These are phyloP conservation scores for Xestia xanthographa DNA, from an alignment of 2,888 invertebrate species.

Conservation along the genomic window DNA sequence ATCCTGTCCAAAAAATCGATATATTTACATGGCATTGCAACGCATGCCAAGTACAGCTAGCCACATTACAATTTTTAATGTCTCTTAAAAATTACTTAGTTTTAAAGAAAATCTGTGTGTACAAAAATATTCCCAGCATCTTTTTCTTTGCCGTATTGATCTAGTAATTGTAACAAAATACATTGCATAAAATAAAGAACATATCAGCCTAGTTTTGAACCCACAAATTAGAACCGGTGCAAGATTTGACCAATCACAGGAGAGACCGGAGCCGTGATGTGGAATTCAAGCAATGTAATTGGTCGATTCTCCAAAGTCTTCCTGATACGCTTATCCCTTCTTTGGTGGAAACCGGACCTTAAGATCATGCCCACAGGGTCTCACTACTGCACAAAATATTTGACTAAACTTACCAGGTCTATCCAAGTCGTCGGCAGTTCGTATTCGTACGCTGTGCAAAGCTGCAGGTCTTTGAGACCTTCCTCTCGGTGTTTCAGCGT, in stretches of 20 bases:
- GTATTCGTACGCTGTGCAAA: slow-evolving; percentile 91
- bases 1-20: no score
- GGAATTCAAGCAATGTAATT: neutral
- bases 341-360: neutral
- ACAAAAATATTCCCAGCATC: neutral
- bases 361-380: neutral
- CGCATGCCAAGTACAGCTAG: no score
- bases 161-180: no score
- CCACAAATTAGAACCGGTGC: no score
- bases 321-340: neutral
- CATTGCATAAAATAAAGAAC: neutral
- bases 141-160: neutral
- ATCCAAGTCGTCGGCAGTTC: slow-evolving; percentile 81
- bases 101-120: neutral
- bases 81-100: no score
- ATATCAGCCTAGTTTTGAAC: no score
- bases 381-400: neutral
- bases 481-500: slow-evolving; percentile 95
- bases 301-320: neutral
- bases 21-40: no score
- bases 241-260: neutral
- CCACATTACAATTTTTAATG: no score
- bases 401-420: slow-evolving; percentile 77
- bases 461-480: slow-evolving; percentile 93
- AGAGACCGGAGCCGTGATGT: neutral